Conservation (phyloP, 1,140 invertebrate species). For the Phymastichus coffea region DNA sequence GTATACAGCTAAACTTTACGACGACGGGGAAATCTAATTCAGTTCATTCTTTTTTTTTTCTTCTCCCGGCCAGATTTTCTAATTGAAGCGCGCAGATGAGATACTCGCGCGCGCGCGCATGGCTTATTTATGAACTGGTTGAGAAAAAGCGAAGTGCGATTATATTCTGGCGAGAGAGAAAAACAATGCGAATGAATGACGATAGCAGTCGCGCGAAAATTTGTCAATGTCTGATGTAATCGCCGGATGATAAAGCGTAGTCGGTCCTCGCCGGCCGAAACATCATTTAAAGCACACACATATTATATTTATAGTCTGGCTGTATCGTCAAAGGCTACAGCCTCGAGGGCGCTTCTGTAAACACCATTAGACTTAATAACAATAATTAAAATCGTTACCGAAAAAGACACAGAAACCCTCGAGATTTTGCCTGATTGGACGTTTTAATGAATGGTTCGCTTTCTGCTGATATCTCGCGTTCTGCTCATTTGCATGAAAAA, state of each 20-base stretch:
- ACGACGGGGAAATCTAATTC: background rate
- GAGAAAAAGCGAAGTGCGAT: too few species aligned
- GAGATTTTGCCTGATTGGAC: background rate
- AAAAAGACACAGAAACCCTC: too few species aligned
- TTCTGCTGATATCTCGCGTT: background rate
- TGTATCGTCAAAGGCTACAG: too few species aligned
- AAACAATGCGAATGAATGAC: too few species aligned
- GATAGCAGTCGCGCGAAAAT: too few species aligned
- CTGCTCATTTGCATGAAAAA: constrained; percentile 1
- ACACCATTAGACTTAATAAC: constrained; percentile 9
- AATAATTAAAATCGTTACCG: constrained; percentile 8
- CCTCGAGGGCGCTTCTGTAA: background rate
- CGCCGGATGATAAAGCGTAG: background rate
- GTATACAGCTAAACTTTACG: too few species aligned
- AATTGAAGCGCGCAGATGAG: too few species aligned
- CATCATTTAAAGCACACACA: background rate
- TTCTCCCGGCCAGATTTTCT: background rate
- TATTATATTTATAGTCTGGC: too few species aligned
- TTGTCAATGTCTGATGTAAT: constrained; percentile 3
- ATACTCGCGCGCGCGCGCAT: too few species aligned
- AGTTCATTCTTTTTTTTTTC: background rate
- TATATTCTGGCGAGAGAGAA: too few species aligned
- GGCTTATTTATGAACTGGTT: too few species aligned
- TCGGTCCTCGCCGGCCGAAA: background rate
- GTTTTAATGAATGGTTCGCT: background rate